A percentile compares a stretch with the other conserved stretches of the same genome.
These are phyloP conservation scores for Drosophila jambulina DNA, from an alignment of 1,140 invertebrate genomes.

Conservation along the genomic window DNA sequence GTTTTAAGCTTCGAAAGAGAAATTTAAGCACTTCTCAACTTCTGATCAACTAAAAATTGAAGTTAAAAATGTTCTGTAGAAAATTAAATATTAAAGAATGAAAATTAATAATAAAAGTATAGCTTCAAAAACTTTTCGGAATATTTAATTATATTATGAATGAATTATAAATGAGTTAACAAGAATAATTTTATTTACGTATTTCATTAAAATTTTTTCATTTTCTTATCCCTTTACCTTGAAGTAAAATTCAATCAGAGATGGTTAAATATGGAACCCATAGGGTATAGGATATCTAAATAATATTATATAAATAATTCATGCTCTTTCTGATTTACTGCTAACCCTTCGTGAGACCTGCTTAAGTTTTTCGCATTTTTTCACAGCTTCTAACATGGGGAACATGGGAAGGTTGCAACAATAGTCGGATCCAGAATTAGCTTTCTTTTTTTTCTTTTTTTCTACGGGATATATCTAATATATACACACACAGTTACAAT, in stretches of 20 bases:
- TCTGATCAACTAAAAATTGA: neutral
- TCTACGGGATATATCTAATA: constrained; percentile 32
- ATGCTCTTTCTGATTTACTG: constrained; percentile 20
- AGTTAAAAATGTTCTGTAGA: too few relatives aligned
- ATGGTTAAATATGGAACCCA: neutral
- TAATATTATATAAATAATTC: neutral
- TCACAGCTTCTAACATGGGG: constrained; percentile 24
- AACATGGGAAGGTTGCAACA: constrained; percentile 14
- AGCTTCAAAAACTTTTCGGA: neutral
- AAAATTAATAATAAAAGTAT: too few relatives aligned
- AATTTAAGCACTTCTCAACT: neutral
- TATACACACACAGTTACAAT: constrained; percentile 36
- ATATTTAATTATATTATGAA: neutral
- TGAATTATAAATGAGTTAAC: neutral
- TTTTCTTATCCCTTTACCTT: neutral
- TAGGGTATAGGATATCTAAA: too few relatives aligned
- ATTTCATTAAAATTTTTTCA: neutral
- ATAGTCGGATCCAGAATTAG: constrained; percentile 26
- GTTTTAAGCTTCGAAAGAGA: too few relatives aligned
- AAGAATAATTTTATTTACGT: neutral
- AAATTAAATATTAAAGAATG: too few relatives aligned
- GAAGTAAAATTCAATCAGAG: neutral
- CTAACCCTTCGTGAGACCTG: constrained; percentile 9
- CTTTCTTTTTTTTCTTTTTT: constrained; percentile 14
- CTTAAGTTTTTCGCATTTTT: constrained; percentile 1